Base-by-base conservation (phyloP, 2,888 invertebrate species). In the Brachylomia viminalis region DNA sequence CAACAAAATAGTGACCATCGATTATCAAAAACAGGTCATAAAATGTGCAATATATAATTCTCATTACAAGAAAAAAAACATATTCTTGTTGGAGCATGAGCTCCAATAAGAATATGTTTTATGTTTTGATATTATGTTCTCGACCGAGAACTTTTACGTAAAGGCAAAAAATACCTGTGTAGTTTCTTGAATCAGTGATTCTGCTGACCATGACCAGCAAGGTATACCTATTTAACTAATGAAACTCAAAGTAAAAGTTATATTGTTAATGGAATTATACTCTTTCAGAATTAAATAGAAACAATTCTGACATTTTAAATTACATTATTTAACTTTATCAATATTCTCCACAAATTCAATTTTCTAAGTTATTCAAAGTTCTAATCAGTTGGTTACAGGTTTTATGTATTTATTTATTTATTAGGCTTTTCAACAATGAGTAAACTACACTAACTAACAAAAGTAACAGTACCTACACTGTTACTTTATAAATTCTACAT, bases 1-100 rank as follows among this genome's bases (percentile, higher is more conserved):
- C 62, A 74, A 77, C 58, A 70, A 72, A 76, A 76, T 79, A 70
- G 27, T 76, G 47, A 65, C 56, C 69, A 82, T 85, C 47, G 67
- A 80, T 82, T 76, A 77, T 52, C 45, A 52, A 62, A 78, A 71
- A 72, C 61, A 33, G 23, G 27, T 75, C 13, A 59, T 72, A 72
- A 75, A 56, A 79, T 47, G 45, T 13, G 2, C 33, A 38, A 52
- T 80, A 64, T 33, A 33, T 52, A 15, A 69, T 62, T 52, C 15
- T 58, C 49, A 42, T 30, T 42, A 27, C 10, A 30, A 42, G 7
- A 15, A 4, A 30, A 33, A 59, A 58, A 49, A 11, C 5, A 30
- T 30, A 20, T 59, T 42, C 47, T 42, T 42, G 3, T 45, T 69
- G 17, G 5, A 30, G 5, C 42, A n/a, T n/a, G n/a, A n/a, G n/a